Evolutionary conservation across 2,888 invertebrate species (phyloP).

Genomic region (Meteorus cinctellus): DNA sequence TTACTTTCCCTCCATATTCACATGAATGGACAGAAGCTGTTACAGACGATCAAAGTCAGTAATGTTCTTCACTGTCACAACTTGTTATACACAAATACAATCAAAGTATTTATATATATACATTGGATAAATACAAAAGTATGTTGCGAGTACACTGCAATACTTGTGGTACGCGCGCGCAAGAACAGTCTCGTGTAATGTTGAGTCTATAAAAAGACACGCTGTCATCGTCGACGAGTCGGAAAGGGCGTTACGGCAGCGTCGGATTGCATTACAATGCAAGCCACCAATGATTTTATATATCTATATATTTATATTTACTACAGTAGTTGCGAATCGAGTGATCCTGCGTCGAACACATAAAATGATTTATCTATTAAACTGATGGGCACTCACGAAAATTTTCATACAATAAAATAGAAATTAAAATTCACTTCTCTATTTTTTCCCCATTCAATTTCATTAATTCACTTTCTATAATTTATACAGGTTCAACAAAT

Average conservation of each 20-base stretch:
- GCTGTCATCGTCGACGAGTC: slow-evolving; percentile 57
- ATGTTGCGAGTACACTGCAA: slow-evolving; percentile 2
- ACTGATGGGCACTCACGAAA: too few species aligned
- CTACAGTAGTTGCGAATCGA: neutral
- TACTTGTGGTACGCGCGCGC: slow-evolving; percentile 16
- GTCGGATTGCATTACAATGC: slow-evolving; percentile 37
- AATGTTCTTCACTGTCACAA: slow-evolving; percentile 41
- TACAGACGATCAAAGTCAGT: slow-evolving; percentile 50
- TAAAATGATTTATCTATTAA: too few species aligned
- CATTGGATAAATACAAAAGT: slow-evolving; percentile 2
- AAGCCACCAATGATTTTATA: neutral
- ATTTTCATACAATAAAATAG: too few species aligned
- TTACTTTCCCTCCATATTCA: slow-evolving; percentile 43
- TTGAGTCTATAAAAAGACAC: slow-evolving; percentile 64
- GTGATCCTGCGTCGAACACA: neutral
- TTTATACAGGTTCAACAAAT: too few species aligned
- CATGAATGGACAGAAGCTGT: slow-evolving; percentile 51
- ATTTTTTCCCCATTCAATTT: too few species aligned
- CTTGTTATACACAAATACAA: slow-evolving; percentile 14
- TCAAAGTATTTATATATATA: neutral
- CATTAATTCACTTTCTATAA: too few species aligned
- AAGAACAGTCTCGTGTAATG: slow-evolving; percentile 34
- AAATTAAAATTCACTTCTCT: too few species aligned
- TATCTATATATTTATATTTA: neutral
- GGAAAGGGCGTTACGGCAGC: slow-evolving; percentile 37